phyloP scores from a whole-genome alignment of 2,113 vertebrate genomes.

The Nasalis larvatus region DNA sequence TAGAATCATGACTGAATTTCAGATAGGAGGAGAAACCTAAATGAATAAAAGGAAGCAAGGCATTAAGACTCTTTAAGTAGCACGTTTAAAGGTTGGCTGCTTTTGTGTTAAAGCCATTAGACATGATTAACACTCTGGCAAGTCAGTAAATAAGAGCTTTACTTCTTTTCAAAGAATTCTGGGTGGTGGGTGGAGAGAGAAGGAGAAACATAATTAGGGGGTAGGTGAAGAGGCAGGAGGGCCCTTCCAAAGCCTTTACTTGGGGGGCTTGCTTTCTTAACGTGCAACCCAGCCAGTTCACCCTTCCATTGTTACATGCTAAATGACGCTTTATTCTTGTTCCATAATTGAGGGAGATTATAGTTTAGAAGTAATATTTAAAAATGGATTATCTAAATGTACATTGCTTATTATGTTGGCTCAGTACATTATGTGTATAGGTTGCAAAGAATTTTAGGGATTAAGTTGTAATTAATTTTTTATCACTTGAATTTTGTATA shows the following conservation, averaged over 20 bases:
- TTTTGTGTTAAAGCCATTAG: slow-evolving; percentile 73
- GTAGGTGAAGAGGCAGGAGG: slow-evolving; percentile 47
- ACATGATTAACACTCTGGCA: slow-evolving; percentile 65
- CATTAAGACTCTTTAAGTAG: slow-evolving; percentile 39
- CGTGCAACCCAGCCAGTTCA: slow-evolving; percentile 19
- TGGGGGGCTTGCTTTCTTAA: slow-evolving; percentile 42
- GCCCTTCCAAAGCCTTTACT: slow-evolving; percentile 27
- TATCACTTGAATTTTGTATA: slow-evolving; percentile 62
- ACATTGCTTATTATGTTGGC: slow-evolving; percentile 66
- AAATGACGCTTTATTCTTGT: slow-evolving; percentile 66
- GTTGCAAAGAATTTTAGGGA: slow-evolving; percentile 69
- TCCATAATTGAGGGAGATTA: slow-evolving; percentile 72
- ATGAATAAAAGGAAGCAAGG: background rate
- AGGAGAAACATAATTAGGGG: slow-evolving; percentile 64
- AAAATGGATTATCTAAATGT: slow-evolving; percentile 74
- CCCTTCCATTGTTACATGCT: slow-evolving; percentile 49
- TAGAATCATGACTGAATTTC: background rate
- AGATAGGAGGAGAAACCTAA: background rate
- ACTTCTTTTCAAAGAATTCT: slow-evolving; percentile 59
- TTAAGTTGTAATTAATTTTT: slow-evolving; percentile 75
- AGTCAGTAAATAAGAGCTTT: slow-evolving; percentile 66
- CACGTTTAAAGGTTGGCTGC: slow-evolving; percentile 56
- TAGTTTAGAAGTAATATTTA: slow-evolving; percentile 73
- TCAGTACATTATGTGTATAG: slow-evolving; percentile 56
- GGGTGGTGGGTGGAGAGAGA: slow-evolving; percentile 57